These are phyloP conservation scores for Drosophila neotestacea DNA, from an alignment of 2,888 invertebrate species.

Conservation along the genomic window DNA sequence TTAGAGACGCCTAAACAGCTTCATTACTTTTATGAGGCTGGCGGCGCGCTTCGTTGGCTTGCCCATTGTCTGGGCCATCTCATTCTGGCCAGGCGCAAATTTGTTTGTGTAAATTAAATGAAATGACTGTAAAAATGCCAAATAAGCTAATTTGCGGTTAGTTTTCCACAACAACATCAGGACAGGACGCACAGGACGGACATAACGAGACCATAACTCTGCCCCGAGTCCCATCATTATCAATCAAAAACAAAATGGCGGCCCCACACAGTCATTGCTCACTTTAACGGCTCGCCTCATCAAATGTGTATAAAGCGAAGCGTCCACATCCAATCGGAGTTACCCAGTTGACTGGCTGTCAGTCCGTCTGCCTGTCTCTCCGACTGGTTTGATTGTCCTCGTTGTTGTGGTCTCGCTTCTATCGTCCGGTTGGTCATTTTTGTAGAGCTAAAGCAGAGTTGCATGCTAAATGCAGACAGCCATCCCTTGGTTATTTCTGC, in stretches of 20 bases:
- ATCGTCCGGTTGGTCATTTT: slow-evolving; percentile 61
- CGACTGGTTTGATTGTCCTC: slow-evolving; percentile 23
- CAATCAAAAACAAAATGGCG: slow-evolving; percentile 70
- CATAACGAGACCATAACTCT: slow-evolving; percentile 44
- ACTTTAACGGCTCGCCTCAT: slow-evolving; percentile 53
- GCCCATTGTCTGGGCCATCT: slow-evolving; percentile 67
- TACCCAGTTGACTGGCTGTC: slow-evolving; percentile 4
- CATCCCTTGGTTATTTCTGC: slow-evolving; percentile 55
- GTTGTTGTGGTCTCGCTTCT: slow-evolving; percentile 48
- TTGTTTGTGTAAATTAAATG: slow-evolving; percentile 81
- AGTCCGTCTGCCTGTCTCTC: background rate
- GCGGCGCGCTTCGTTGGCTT: slow-evolving; percentile 74
- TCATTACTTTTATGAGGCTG: slow-evolving; percentile 81
- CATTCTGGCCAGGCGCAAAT: slow-evolving; percentile 76
- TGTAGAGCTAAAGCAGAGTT: slow-evolving; percentile 33
- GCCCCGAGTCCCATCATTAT: slow-evolving; percentile 54
- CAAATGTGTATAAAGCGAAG: slow-evolving; percentile 53
- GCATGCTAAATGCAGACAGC: slow-evolving; percentile 72
- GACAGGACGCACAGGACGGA: slow-evolving; percentile 1
- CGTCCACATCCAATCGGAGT: slow-evolving; percentile 35
- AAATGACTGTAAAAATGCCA: slow-evolving; percentile 81
- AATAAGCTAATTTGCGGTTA: slow-evolving; percentile 81
- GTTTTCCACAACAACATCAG: slow-evolving; percentile 51
- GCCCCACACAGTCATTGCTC: slow-evolving; percentile 46
- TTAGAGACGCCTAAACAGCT: slow-evolving; percentile 82